Evolutionary conservation across 1,140 invertebrate genomes (phyloP), one percentile per base, ranked within the genome.

Genomic region (Proctacanthus coquilletti): DNA sequence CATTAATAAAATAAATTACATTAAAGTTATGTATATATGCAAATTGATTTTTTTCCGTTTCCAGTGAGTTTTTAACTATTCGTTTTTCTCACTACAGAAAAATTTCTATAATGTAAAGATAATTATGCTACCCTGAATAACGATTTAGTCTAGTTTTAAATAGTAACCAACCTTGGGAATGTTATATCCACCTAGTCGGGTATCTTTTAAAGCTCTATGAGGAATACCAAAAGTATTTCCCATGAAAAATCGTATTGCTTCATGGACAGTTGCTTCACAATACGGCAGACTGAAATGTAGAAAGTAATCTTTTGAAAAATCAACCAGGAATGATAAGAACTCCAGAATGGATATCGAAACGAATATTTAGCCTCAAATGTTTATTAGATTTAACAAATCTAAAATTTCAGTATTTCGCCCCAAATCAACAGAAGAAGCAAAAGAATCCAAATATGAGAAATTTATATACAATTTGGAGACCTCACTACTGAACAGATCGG

Each of bases 241-340:
- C 69, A 78, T 77, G 45, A 84, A 84, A 61, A 84, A 74, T 27
- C 84, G 65, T 2, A 85, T 52, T 0, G 76, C 71, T 61, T 88
- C 84, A 46, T 82, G 54, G 0, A 82, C 71, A 18, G 84, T 66
- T 0, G 80, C 80, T 58, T 83, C 81, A 32, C 77, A 70, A 49
- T 85, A 88, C 1, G 81, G 78, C 72, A 87, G 72, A 27, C 78
- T 82, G 49, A 29, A 71, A 69, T 43, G 33, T 63, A 61, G 43
- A 45, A 29, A 25, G 11, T 33, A 11, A 33, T 5, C 15, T 17
- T 17, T 33, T 3, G 18, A n/a, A 8, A 25, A 6, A 25, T 6
- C n/a, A 25, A 8, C 6, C 23, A 8, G n/a, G n/a, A 25, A 25
- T 25, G 23, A 17, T 33, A 17, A 13, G 15, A 6, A 13, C n/a